phyloP scores from a whole-genome alignment of 2,888 invertebrate genomes.

The Macrophya alboannulata region DNA sequence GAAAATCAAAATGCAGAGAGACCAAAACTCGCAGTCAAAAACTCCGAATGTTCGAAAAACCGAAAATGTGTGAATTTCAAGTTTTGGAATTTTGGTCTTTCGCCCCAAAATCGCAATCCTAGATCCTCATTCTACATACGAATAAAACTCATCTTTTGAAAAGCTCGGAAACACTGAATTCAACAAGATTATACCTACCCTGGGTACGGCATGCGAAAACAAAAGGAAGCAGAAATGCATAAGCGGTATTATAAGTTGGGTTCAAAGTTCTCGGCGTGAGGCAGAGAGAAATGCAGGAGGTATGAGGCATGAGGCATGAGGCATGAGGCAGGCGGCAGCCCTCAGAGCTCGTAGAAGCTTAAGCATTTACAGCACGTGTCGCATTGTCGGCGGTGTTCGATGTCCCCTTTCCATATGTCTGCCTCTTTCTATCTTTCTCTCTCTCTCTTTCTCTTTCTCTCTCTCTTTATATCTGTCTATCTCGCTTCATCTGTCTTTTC shows the following conservation, averaged over 20 bases:
- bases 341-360: slow-evolving; percentile 35
- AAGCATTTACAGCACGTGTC: slow-evolving; percentile 55
- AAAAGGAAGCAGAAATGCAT: not conserved
- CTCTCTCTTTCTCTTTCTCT: slow-evolving; percentile 58
- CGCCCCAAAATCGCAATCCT: not conserved
- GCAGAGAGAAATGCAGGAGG: slow-evolving; percentile 21
- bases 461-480: not conserved
- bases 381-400: slow-evolving; percentile 53
- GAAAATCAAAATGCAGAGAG: not conserved
- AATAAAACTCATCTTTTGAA: not conserved
- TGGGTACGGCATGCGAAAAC: not conserved
- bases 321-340: slow-evolving; percentile 24
- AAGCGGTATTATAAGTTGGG: not conserved
- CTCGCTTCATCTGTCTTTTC: slow-evolving; percentile 45
- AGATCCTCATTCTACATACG: too few relatives aligned
- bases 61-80: not conserved
- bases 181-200: not conserved
- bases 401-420: slow-evolving; percentile 60
- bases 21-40: not conserved
- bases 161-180: not conserved
- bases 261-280: slow-evolving; percentile 42
- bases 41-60: not conserved
- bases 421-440: slow-evolving; percentile 56
- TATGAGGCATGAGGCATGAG: not conserved
- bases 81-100: not conserved